phyloP scores from a whole-genome alignment of 2,113 vertebrate genomes.

The Brienomyrus longianalis region DNA sequence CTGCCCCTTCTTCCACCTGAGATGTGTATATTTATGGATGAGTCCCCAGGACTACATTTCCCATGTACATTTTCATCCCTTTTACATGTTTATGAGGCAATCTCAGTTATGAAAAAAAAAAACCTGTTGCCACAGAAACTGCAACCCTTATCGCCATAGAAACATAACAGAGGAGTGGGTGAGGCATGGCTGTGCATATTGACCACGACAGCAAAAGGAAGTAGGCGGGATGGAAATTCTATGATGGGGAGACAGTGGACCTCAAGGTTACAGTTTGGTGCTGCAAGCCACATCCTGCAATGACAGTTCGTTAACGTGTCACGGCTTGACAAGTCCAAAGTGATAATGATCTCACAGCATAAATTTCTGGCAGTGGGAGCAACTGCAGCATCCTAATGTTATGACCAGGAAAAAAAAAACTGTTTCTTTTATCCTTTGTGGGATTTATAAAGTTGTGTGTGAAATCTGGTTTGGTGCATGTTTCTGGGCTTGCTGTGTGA shows the following conservation, averaged over 20 bases:
- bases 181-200: slow-evolving; percentile 41
- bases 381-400: not conserved
- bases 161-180: slow-evolving; percentile 40
- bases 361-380: not conserved
- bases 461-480: not conserved
- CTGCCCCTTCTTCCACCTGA: not conserved
- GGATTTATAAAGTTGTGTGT: not conserved
- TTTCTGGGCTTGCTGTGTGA: not conserved
- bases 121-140: slow-evolving; percentile 52
- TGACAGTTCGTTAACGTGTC: not conserved
- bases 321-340: not conserved
- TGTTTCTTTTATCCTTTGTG: not conserved
- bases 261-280: slow-evolving; percentile 55
- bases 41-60: slow-evolving; percentile 13
- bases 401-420: not conserved
- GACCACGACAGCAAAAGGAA: slow-evolving; percentile 33
- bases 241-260: slow-evolving; percentile 28
- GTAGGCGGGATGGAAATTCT: slow-evolving; percentile 23
- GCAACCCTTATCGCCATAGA: slow-evolving; percentile 49
- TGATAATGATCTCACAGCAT: not conserved
- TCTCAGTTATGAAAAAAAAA: slow-evolving; percentile 53
- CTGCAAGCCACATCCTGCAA: slow-evolving; percentile 42
- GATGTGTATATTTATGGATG: not conserved
- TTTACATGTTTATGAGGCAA: slow-evolving; percentile 25
- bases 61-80: not conserved